Evolutionary conservation across 2,888 invertebrate genomes (phyloP).

Genomic region (Euproctis similis): DNA sequence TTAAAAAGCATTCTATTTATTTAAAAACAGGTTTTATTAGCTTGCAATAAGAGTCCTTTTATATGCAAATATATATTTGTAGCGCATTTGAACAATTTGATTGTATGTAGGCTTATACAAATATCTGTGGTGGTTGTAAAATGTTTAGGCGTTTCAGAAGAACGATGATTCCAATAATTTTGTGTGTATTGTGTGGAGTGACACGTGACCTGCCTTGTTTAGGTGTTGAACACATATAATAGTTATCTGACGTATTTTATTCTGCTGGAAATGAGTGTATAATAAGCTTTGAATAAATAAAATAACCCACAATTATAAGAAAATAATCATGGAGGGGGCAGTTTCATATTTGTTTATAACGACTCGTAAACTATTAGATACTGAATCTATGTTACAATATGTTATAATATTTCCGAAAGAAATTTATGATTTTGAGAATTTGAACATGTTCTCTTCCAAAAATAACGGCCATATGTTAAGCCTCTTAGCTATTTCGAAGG

Average conservation of each 20-base stretch:
- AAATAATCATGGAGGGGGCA: too few species aligned
- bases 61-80: conserved; percentile 1
- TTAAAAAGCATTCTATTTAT: conserved; percentile 3
- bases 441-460: too few species aligned
- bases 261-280: conserved; percentile 4
- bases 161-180: conserved; percentile 41
- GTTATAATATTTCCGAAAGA: too few species aligned
- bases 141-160: conserved; percentile 37
- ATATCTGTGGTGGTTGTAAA: conserved; percentile 35
- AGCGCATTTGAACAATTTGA: conserved; percentile 32
- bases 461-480: too few species aligned
- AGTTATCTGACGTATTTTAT: conserved; percentile 12
- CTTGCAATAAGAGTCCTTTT: conserved; percentile 6
- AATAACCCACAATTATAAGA: conserved; percentile 1
- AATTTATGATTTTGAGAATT: too few species aligned
- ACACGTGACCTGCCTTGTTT: conserved; percentile 36
- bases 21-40: conserved; percentile 3
- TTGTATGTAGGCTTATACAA: conserved; percentile 22
- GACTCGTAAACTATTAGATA: too few species aligned
- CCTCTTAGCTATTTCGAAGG: too few species aligned
- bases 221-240: conserved; percentile 42
- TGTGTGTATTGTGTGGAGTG: conserved; percentile 42
- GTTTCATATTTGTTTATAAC: too few species aligned
- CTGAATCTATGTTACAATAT: too few species aligned
- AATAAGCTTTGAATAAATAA: conserved; percentile 4